A percentile compares a stretch with the other conserved stretches of the same genome.
phyloP scores from a whole-genome alignment of 2,888 invertebrate species.

The Pseudococcus viburni region DNA sequence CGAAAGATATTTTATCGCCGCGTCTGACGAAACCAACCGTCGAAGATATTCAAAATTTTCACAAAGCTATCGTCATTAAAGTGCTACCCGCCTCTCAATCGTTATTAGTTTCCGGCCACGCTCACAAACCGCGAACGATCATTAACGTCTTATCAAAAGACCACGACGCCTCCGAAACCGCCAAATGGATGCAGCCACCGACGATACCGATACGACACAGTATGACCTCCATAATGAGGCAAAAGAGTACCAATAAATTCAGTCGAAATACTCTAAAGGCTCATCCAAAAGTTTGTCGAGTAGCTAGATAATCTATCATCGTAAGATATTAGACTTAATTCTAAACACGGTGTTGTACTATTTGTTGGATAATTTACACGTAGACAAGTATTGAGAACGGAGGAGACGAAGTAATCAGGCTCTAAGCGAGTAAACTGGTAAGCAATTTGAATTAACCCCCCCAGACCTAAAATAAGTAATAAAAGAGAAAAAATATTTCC shows the following conservation, averaged over 20 bases:
- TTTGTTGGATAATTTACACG: no score
- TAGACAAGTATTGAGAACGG: no score
- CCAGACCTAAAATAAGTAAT: no score
- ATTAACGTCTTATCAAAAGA: not conserved
- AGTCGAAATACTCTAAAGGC: not conserved
- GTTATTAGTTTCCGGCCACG: not conserved
- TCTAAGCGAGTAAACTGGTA: no score
- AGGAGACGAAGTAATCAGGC: no score
- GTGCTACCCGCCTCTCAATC: not conserved
- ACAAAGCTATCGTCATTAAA: not conserved
- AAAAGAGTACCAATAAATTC: not conserved
- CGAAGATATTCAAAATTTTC: not conserved
- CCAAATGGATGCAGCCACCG: constrained; percentile 19
- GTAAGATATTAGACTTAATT: no score
- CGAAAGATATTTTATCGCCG: not conserved
- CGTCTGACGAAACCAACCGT: not conserved
- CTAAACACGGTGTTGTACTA: no score
- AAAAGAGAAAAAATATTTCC: no score
- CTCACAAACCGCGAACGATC: not conserved
- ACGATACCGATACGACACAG: not conserved
- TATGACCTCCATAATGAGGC: constrained; percentile 20
- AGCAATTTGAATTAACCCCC: no score
- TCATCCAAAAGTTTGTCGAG: not conserved
- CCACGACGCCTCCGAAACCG: not conserved
- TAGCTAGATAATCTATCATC: no score